phyloP scores from a whole-genome alignment of 35 echinoderm and acorn worm species.

The Patiria miniata region DNA sequence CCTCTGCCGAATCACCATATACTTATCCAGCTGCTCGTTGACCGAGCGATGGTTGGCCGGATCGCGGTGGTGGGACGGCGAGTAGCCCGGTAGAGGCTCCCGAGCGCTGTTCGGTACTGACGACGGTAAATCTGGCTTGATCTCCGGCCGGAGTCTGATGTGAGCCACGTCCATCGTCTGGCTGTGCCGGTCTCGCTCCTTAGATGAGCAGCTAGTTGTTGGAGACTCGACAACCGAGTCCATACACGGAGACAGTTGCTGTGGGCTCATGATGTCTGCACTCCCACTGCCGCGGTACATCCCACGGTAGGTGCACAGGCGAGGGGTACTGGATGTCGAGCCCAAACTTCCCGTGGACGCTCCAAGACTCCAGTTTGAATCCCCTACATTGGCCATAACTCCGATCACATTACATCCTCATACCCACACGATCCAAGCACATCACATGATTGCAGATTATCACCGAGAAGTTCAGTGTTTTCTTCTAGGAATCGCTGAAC shows the following conservation, averaged over 20 bases:
- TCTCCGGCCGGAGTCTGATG: conserved; percentile 48
- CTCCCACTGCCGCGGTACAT: conserved; percentile 8
- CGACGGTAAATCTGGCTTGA: conserved; percentile 4
- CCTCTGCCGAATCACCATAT: conserved; percentile 75
- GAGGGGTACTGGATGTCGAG: conserved; percentile 31
- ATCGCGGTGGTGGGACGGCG: conserved; percentile 8
- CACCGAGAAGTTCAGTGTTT: background rate
- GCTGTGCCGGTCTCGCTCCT: conserved; percentile 18
- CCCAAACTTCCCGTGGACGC: conserved; percentile 7
- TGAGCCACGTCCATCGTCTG: conserved; percentile 20
- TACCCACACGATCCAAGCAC: background rate
- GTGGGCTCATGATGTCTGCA: background rate
- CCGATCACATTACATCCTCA: background rate
- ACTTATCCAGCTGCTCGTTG: conserved; percentile 71
- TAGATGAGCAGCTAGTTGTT: conserved; percentile 21
- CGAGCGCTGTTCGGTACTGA: background rate
- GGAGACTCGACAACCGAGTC: background rate
- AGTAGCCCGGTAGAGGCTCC: background rate
- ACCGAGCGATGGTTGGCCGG: conserved; percentile 26
- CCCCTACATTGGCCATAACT: background rate
- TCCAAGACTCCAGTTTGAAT: conserved; percentile 16
- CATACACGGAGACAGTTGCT: background rate
- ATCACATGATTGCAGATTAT: background rate
- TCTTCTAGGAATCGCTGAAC: background rate
- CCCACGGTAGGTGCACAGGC: conserved; percentile 28